These are phyloP conservation scores for Embidobia sp. DNA, from an alignment of 2,888 invertebrate genomes.

Conservation along the genomic window DNA sequence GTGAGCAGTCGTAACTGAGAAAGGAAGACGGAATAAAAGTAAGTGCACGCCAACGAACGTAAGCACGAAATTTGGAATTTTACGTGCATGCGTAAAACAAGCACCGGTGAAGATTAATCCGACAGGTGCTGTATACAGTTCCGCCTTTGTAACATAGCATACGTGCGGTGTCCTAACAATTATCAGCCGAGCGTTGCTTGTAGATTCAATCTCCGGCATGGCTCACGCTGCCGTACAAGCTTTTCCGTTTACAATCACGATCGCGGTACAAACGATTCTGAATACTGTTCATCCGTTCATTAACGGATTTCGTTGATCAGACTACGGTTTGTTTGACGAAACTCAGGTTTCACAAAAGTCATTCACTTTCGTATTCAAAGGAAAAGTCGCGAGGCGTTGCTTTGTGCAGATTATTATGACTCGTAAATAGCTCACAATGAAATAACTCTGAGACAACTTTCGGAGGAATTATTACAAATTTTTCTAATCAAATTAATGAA, in stretches of 20 bases:
- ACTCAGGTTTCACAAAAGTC: too few relatives aligned
- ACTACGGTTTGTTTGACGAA: too few relatives aligned
- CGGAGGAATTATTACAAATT: too few relatives aligned
- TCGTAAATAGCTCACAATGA: too few relatives aligned
- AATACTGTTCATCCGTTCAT: constrained; percentile 3
- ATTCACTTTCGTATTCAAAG: too few relatives aligned
- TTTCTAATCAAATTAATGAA: too few relatives aligned
- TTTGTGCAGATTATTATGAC: too few relatives aligned
- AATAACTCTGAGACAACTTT: too few relatives aligned
- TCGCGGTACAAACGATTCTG: constrained; percentile 40
- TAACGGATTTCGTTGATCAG: constrained; percentile 8
- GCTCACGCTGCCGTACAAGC: constrained; percentile 9
- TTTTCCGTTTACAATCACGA: constrained; percentile 44
- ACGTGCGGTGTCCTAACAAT: constrained; percentile 4
- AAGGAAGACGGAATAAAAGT: neutral
- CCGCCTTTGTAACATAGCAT: constrained; percentile 28
- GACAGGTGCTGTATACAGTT: constrained; percentile 14
- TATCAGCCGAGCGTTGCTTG: constrained; percentile 24
- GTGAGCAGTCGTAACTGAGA: too few relatives aligned
- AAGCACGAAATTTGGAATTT: neutral
- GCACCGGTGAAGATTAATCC: constrained; percentile 17
- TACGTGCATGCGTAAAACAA: neutral
- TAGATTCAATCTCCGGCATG: constrained; percentile 20
- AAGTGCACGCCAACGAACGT: neutral
- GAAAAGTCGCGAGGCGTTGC: too few relatives aligned